Evolutionary conservation across 2,113 vertebrate genomes (phyloP), one percentile per base, ranked within the genome.

Genomic region (Parus major): DNA sequence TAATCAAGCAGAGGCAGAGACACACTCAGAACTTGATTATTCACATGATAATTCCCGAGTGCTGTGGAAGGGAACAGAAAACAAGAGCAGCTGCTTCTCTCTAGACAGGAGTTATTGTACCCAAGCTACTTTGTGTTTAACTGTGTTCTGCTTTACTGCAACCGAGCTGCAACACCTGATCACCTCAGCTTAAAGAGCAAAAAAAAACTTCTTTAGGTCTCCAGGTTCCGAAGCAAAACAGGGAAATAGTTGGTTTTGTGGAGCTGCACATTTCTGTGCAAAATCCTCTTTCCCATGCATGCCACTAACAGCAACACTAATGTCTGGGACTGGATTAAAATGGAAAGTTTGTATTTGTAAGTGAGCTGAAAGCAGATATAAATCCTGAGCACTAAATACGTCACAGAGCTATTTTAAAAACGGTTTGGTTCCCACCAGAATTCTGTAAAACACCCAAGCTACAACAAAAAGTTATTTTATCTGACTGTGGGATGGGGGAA

Each of bases 381-480:
- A 93, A 53, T 57, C 82, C 73, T 10, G 21, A 79, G 31, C 86
- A 56, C 36, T 59, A 49, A 69, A 25, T 23, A 80, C 1, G 6
- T 63, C 78, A 82, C 29, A 24, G 27, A 9, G 41, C 71, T 97
- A 94, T 95, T 95, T 90, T 80, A 56, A 59, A 86, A 91, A 55
- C 0, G 3, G 28, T 66, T 82, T 77, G 2, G 39, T 73, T 96
- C 87, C 82, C 90, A 70, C 27, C 0, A 1, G 56, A 39, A 47
- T 27, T 53, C 78, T 69, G 25, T 59, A 80, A 49, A 82, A 85
- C 50, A 66, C 22, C 7, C 78, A 42, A 31, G 6, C 73, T 36
- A 47, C 36, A 66, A 55, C 7, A 55, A n/a, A 49, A 93, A 72
- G 66, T 79, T 76, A 49, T 41, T 93, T 81, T 36, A 61, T 35